Evolutionary conservation across 2,888 invertebrate species (phyloP).

Genomic region (Clusia tigrina): DNA sequence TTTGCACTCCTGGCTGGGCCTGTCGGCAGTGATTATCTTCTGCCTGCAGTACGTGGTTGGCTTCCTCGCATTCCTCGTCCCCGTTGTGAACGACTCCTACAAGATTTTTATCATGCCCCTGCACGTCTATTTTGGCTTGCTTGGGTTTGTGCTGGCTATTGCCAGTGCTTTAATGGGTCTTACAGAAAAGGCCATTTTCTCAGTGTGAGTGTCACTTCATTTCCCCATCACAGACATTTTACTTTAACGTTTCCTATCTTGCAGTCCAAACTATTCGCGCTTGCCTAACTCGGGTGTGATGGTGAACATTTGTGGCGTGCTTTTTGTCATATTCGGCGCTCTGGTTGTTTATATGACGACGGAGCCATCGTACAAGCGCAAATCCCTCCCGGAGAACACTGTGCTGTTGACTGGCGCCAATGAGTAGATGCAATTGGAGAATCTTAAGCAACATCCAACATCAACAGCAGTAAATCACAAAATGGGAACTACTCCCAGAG

Average conservation of each 20-base stretch:
- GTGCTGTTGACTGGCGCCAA: constrained; percentile 66
- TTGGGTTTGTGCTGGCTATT: constrained; percentile 75
- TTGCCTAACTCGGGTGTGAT: constrained; percentile 70
- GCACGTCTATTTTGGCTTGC: constrained; percentile 80
- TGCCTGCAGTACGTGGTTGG: constrained; percentile 78
- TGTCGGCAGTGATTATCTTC: constrained; percentile 77
- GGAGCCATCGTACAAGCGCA: constrained; percentile 75
- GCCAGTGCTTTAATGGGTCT: constrained; percentile 77
- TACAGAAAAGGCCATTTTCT: constrained; percentile 77
- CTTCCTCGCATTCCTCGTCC: constrained; percentile 77
- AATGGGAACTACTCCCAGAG: no score
- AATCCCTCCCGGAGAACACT: constrained; percentile 77
- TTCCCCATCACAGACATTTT: background rate
- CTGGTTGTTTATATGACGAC: constrained; percentile 76
- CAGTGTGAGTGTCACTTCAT: constrained; percentile 52
- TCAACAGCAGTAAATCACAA: background rate
- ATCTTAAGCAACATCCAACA: background rate
- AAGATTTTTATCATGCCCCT: constrained; percentile 75
- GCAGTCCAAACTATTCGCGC: constrained; percentile 58
- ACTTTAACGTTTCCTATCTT: constrained; percentile 32
- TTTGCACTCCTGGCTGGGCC: constrained; percentile 84
- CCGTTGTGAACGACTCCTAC: constrained; percentile 71
- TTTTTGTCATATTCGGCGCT: constrained; percentile 72
- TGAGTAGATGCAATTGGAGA: constrained; percentile 50
- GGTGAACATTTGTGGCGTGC: constrained; percentile 75